Evolutionary conservation across 2,113 vertebrate genomes (phyloP), one percentile per base, ranked within the genome.

Genomic region (Ovis canadensis): DNA sequence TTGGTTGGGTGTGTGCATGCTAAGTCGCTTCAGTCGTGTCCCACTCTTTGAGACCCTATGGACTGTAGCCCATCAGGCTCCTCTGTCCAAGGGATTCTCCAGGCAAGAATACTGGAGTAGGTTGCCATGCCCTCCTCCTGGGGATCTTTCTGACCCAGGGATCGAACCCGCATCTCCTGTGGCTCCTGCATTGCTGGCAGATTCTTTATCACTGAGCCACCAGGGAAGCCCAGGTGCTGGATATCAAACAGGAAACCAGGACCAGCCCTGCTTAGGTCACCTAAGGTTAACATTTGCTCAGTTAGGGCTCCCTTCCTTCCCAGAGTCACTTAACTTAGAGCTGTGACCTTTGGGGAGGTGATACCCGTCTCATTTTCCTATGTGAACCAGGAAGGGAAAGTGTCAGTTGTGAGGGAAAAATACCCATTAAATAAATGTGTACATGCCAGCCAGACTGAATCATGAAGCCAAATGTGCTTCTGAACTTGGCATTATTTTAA

Each of bases 401-500:
- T 91, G 92, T 95, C 96, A 77, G 88, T 93, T 92, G 85, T 83
- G 64, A 96, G 67, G 54, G 71, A 89, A 96, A 81, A 91, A 92
- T 87, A 86, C 14, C 60, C 91, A 95, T 85, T 86, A 74, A 77
- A 97, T 86, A 80, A 82, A 97, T 86, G 82, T 98, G 71, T 92
- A 93, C 67, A 93, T 86, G 74, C 59, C 6, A 27, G 67, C 78
- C 94, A 88, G 88, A 84, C 85, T 29, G 60, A 94, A 83, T 91
- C 94, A 89, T 31, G 85, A 95, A 94, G 80, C 45, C 87, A 94
- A 97, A 88, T 67, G 83, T 87, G 67, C 81, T 97, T 97, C 91
- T 94, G 57, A 98, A 95, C 86, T 92, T 95, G 97, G 95, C 81
- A 50, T 93, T 95, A 71, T 98, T 96, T 97, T 97, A 94, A 97